phyloP scores from a whole-genome alignment of 2,888 invertebrate species.

The Andrena praecox region DNA sequence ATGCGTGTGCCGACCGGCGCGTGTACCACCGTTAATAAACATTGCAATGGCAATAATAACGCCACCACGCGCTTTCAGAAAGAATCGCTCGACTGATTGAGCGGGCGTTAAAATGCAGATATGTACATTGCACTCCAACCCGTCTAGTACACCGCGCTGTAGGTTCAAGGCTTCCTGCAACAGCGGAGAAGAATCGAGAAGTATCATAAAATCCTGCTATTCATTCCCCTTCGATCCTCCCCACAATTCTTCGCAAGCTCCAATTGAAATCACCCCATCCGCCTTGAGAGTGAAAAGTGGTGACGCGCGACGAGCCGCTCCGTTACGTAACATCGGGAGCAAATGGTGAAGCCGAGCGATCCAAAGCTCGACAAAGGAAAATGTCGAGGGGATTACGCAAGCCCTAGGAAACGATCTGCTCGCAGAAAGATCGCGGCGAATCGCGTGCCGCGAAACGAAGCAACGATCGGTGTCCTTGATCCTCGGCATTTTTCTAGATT shows the following conservation, averaged over 20 bases:
- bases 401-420: neutral
- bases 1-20: conserved; percentile 51
- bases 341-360: neutral
- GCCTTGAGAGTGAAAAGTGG: neutral
- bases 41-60: conserved; percentile 61
- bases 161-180: no score
- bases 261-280: neutral
- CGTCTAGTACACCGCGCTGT: neutral
- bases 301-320: neutral
- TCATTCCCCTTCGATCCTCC: no score
- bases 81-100: conserved; percentile 36
- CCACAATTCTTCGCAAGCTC: neutral
- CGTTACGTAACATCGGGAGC: conserved; percentile 39
- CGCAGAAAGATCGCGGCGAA: neutral
- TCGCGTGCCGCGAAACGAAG: neutral
- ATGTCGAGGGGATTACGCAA: conserved; percentile 37
- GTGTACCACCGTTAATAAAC: conserved; percentile 66
- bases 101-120: conserved; percentile 36
- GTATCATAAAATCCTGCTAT: no score
- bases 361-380: conserved; percentile 13
- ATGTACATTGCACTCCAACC: conserved; percentile 2
- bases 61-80: conserved; percentile 38
- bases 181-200: no score
- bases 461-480: conserved; percentile 43
- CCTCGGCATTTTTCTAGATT: conserved; percentile 50